These are phyloP conservation scores for Masnerella sp. DNA, from an alignment of 2,888 invertebrate genomes.

Conservation along the genomic window DNA sequence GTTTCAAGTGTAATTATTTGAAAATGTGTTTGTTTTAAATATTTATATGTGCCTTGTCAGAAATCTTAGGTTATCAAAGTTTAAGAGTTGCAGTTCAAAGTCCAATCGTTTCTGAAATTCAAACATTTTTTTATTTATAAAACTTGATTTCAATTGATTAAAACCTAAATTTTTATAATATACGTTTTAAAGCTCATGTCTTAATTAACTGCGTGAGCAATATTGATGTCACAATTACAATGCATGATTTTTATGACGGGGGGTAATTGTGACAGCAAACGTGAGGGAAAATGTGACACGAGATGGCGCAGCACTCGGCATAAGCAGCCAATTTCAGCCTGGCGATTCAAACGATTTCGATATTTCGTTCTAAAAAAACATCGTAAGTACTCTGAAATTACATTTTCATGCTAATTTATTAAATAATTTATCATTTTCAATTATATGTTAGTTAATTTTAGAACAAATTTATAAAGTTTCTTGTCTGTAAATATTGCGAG, in stretches of 20 bases:
- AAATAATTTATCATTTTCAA: neutral
- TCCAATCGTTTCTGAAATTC: constrained; percentile 4
- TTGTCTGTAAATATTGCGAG: neutral
- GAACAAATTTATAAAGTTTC: constrained; percentile 4
- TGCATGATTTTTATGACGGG: neutral
- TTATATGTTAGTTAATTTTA: neutral
- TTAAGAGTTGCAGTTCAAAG: constrained; percentile 3
- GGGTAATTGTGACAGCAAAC: constrained; percentile 9
- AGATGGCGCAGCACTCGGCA: no score
- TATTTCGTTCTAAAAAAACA: neutral
- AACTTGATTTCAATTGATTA: constrained; percentile 1
- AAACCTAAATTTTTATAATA: neutral
- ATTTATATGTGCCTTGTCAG: constrained; percentile 10
- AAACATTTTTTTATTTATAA: constrained; percentile 9
- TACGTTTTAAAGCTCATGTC: neutral
- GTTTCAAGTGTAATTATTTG: constrained; percentile 9
- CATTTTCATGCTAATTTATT: neutral
- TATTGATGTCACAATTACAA: constrained; percentile 5
- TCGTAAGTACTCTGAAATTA: neutral
- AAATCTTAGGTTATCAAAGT: constrained; percentile 9
- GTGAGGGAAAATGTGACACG: constrained; percentile 3
- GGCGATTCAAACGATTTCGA: neutral
- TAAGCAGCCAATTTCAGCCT: neutral
- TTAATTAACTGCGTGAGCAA: neutral
- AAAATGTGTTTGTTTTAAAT: constrained; percentile 9